Base-by-base conservation (phyloP, 2,797 vertebrate genomes). In the Stomatorhinus walkeri region DNA sequence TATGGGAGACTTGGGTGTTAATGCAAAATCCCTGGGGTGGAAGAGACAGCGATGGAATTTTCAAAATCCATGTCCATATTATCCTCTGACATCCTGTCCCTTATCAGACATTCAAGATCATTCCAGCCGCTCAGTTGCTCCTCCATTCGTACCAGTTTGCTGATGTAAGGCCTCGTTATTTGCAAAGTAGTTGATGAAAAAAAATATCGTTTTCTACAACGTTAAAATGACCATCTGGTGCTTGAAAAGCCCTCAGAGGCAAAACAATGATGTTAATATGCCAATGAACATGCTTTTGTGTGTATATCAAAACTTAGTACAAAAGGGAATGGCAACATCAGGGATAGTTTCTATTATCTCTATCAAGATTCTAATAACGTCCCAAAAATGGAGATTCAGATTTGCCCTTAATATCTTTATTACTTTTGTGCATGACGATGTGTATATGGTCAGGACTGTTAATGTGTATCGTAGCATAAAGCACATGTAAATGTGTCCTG, bases 141-240 rank as follows among this genome's bases (percentile, higher is more conserved):
- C 36, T 72, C 64, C 28, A 36, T 32, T 72, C 28, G 64, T 72
- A 28, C 28, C 64, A 28, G 4, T 36, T 72, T 36, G 28, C 12
- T 72, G 64, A 72, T 72, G 28, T 6, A 72, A 72, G 28, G 28
- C 12, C 64, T 72, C 4, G 4, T 72, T 72, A 72, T 72, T 72
- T 36, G 64, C 64, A 72, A 72, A 72, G 12, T 32, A 94, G 90
- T 91, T 91, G 91, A 92, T 90, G 89, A 92, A 91, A 93, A 93
- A 91, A 91, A 87, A 88, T 83, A 48, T 89, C 90, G 90, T 90
- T 91, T 91, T 90, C 84, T 54, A 89, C 91, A 76, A 87, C 91
- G 91, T 91, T 92, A 90, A 87, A 90, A 92, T 28, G 51, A 92
- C 93, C 94, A 95, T 93, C 94, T 95, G 94, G 93, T 93, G 93